phyloP scores from a whole-genome alignment of 2,888 invertebrate genomes.

The Heteromurus nitidus region DNA sequence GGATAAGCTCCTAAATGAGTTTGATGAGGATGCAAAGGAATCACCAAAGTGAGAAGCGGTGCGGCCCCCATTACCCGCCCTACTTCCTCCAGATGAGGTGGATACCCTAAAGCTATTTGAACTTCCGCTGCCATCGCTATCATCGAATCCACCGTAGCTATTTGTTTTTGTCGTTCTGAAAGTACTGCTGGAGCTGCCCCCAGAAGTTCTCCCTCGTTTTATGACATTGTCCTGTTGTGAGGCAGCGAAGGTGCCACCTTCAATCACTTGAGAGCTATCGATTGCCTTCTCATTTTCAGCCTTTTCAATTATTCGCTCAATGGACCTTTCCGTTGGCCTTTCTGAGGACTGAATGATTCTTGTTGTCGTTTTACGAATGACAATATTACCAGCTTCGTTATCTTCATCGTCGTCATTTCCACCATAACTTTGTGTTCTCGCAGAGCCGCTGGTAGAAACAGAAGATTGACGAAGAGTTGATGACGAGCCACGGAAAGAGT shows the following conservation, averaged over 20 bases:
- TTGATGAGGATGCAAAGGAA: conserved; percentile 1
- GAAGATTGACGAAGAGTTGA: not conserved
- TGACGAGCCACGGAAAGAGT: conserved; percentile 8
- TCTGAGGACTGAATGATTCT: conserved; percentile 28
- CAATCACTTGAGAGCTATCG: conserved; percentile 34
- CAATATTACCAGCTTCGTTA: not conserved
- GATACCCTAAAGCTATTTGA: conserved; percentile 13
- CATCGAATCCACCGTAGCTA: conserved; percentile 22
- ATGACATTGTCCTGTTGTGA: conserved; percentile 41
- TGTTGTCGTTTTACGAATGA: conserved; percentile 36
- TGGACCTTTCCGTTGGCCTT: not conserved
- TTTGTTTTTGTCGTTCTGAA: not conserved
- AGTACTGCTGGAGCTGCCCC: not conserved
- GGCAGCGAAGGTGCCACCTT: conserved; percentile 51
- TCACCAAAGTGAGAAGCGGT: conserved; percentile 11
- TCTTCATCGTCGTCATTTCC: conserved; percentile 47
- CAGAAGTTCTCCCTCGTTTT: conserved; percentile 26
- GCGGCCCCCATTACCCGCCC: not conserved
- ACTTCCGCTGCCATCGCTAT: conserved; percentile 47
- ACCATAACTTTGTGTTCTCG: conserved; percentile 19
- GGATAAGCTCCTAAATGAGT: not conserved
- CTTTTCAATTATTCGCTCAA: not conserved
- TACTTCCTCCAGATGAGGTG: not conserved
- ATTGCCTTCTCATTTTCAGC: conserved; percentile 25
- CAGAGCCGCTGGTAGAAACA: not conserved